These are phyloP conservation scores for Cecidostiba fungosa DNA, from an alignment of 2,888 invertebrate species.

Conservation along the genomic window DNA sequence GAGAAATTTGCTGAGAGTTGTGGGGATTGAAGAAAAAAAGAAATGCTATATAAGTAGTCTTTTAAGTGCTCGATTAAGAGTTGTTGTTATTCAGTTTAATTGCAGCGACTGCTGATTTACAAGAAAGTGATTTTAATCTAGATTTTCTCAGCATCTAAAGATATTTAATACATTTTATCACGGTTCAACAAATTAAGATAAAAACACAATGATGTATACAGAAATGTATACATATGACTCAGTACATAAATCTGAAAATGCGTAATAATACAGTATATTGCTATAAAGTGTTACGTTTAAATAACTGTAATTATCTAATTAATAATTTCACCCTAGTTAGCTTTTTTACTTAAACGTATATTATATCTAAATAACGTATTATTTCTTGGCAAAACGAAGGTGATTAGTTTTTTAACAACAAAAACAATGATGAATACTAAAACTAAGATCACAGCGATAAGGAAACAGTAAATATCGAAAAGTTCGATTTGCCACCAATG, in stretches of 20 bases:
- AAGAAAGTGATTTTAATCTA: not conserved
- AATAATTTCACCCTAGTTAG: not conserved
- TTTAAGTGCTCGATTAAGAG: not conserved
- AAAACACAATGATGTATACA: no score
- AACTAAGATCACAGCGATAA: not conserved
- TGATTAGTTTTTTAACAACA: not conserved
- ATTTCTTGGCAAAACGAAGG: not conserved
- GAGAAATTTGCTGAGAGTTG: not conserved
- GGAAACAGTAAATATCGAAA: slow-evolving; percentile 35
- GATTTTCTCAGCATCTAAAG: no score
- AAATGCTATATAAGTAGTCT: not conserved
- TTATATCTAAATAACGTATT: not conserved
- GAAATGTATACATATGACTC: no score
- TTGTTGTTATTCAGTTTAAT: not conserved
- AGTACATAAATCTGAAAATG: no score
- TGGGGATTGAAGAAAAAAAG: not conserved
- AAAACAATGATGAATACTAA: not conserved
- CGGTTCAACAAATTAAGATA: no score
- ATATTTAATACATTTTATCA: no score
- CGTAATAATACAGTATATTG: no score
- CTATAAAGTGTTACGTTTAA: no score
- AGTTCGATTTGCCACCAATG: slow-evolving; percentile 44
- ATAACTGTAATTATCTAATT: no score
- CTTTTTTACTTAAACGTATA: slow-evolving; percentile 3
- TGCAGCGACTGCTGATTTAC: not conserved